These are phyloP conservation scores for Oophaga pumilio DNA, from an alignment of 2,113 vertebrate species.

Conservation along the genomic window DNA sequence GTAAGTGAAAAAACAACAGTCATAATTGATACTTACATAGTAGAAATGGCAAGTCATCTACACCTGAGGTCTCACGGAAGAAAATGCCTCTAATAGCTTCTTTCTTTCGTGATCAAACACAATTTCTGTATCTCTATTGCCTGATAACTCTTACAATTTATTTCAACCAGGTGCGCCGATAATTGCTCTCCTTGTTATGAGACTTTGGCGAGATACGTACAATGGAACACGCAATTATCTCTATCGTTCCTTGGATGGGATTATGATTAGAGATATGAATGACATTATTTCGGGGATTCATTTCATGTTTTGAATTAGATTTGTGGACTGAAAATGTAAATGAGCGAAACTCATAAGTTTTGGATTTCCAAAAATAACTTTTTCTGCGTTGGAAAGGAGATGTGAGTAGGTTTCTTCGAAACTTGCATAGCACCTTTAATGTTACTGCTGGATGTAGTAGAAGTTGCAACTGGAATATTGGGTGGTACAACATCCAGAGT, in stretches of 20 bases:
- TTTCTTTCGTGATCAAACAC: constrained; percentile 30
- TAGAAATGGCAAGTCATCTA: constrained; percentile 3
- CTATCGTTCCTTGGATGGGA: not conserved
- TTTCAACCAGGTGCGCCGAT: constrained; percentile 17
- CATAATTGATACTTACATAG: constrained; percentile 15
- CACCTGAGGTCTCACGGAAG: not conserved
- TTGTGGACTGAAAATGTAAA: not conserved
- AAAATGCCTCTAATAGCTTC: constrained; percentile 20
- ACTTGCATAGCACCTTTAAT: not conserved
- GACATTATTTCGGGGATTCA: constrained; percentile 6
- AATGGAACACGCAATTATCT: constrained; percentile 7
- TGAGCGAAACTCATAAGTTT: not conserved
- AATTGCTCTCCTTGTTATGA: constrained; percentile 21
- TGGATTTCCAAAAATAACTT: not conserved
- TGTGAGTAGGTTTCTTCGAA: not conserved
- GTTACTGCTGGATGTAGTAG: not conserved
- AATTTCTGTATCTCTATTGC: constrained; percentile 24
- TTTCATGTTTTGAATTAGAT: not conserved
- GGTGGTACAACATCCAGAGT: too few species aligned
- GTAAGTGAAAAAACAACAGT: constrained; percentile 23
- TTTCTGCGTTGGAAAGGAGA: not conserved
- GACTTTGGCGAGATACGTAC: not conserved
- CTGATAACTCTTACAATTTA: constrained; percentile 19
- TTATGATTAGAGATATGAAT: not conserved
- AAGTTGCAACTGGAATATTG: too few species aligned